Evolutionary conservation across 2,113 vertebrate genomes (phyloP).

Genomic region (Redunca redunca): DNA sequence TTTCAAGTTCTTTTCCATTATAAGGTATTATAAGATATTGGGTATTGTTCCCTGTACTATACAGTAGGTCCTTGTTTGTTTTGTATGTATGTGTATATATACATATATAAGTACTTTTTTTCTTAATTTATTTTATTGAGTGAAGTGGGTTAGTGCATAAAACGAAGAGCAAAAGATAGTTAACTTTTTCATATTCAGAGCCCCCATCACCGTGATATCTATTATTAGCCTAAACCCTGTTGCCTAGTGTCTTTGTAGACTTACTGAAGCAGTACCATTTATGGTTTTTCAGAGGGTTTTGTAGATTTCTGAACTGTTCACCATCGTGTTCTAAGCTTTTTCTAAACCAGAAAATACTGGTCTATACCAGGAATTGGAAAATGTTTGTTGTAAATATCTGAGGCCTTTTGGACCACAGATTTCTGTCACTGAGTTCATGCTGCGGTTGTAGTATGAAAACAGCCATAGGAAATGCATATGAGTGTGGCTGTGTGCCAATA

Average conservation of each 20-base stretch:
- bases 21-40: not conserved
- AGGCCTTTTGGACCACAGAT: not conserved
- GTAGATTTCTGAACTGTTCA: not conserved
- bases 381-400: not conserved
- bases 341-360: not conserved
- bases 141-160: not conserved
- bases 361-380: not conserved
- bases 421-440: not conserved
- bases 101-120: not conserved
- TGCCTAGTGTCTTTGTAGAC: not conserved
- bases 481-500: not conserved
- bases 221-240: not conserved
- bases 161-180: not conserved
- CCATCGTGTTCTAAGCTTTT: not conserved
- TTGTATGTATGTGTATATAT: not conserved
- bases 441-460: not conserved
- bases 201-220: accelerated
- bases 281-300: not conserved
- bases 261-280: not conserved
- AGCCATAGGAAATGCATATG: not conserved
- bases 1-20: not conserved
- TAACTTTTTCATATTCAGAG: not conserved
- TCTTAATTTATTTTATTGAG: not conserved
- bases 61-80: not conserved
- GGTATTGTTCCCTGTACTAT: not conserved